Evolutionary conservation across 1,140 invertebrate species (phyloP).

Genomic region (Ladona fulva): DNA sequence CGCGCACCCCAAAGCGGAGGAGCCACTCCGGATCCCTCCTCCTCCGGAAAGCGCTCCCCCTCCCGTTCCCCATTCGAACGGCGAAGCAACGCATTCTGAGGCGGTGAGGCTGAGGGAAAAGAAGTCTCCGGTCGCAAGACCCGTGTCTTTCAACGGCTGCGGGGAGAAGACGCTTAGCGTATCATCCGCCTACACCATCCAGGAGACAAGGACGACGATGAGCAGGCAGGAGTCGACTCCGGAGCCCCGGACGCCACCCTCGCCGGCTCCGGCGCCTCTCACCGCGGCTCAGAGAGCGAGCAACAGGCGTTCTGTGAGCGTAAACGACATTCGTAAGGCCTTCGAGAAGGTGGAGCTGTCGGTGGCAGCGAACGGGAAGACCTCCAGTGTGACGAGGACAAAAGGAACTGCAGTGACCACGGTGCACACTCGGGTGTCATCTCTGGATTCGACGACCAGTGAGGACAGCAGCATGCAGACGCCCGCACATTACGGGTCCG

Average conservation of each 20-base stretch:
- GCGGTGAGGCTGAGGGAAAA: slow-evolving; percentile 7
- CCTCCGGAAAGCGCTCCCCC: background rate
- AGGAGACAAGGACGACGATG: background rate
- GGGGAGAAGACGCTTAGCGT: slow-evolving; percentile 12
- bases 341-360: slow-evolving; percentile 43
- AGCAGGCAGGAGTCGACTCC: background rate
- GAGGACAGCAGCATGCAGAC: slow-evolving; percentile 36
- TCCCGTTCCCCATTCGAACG: background rate
- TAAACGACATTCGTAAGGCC: slow-evolving; percentile 51
- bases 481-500: slow-evolving; percentile 34
- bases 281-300: slow-evolving; percentile 11
- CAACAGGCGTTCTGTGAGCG: slow-evolving; percentile 34
- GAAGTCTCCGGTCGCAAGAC: slow-evolving; percentile 13
- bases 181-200: background rate
- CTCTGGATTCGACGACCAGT: slow-evolving; percentile 40
- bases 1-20: background rate
- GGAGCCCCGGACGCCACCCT: background rate
- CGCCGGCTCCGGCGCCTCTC: background rate
- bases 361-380: slow-evolving; percentile 13
- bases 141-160: slow-evolving; percentile 26
- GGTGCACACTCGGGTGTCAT: slow-evolving; percentile 38
- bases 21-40: background rate
- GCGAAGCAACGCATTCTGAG: background rate
- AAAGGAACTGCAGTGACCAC: slow-evolving; percentile 13
- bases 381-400: background rate